A percentile compares a stretch with the other conserved stretches of the same genome.
Conservation (phyloP, 2,797 vertebrate genomes). For the Sebastes nivosus region DNA sequence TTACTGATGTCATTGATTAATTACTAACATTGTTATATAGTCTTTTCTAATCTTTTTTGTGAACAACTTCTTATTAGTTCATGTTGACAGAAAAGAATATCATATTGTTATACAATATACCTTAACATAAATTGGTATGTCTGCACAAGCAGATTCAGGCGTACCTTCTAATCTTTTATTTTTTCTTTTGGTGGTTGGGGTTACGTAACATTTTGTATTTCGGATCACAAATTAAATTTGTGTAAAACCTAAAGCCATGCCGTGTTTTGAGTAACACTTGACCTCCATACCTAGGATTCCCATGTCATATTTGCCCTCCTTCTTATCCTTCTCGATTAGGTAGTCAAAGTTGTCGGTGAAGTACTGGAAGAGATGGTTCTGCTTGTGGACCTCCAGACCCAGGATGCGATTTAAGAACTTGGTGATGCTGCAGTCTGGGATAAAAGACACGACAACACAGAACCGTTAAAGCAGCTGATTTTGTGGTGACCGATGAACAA, state of each 20-base stretch:
- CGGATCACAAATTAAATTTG: neutral
- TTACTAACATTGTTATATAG: neutral
- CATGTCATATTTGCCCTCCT: constrained; percentile 99
- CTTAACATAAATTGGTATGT: no score
- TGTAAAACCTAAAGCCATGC: neutral
- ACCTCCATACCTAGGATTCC: constrained; percentile 91
- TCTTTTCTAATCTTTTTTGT: neutral
- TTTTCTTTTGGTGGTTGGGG: neutral
- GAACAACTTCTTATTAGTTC: no score
- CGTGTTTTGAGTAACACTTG: neutral
- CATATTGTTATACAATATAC: no score
- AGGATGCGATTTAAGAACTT: constrained; percentile 99
- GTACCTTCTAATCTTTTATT: neutral
- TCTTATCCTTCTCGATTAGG: constrained; percentile 96
- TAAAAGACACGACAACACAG: neutral
- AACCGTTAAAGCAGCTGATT: neutral
- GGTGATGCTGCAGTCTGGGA: constrained; percentile 94
- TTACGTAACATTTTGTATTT: neutral
- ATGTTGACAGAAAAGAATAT: no score
- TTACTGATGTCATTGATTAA: neutral
- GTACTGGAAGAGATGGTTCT: constrained; percentile 97
- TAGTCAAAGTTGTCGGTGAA: constrained; percentile 98
- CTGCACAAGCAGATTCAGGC: no score
- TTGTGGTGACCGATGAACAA: neutral
- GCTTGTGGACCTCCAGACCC: constrained; percentile 97